Evolutionary conservation across 2,888 invertebrate species (phyloP), one percentile per base, ranked within the genome.

Genomic region (Zhuqinia jingwanae): DNA sequence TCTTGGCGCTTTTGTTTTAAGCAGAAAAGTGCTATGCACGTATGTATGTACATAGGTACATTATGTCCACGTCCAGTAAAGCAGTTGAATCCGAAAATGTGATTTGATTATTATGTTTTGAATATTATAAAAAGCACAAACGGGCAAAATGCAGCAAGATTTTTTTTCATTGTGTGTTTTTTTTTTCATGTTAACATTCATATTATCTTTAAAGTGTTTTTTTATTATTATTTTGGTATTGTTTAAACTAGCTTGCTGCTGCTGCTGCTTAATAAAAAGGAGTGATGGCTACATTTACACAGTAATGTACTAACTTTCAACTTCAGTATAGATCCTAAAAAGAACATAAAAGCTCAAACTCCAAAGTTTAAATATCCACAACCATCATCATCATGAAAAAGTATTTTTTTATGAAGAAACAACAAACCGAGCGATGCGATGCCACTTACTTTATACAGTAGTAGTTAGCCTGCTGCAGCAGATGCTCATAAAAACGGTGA

Each of bases 1-100:
- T 47, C n/a, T n/a, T n/a, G n/a, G n/a, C 27, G 82, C 47, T 82
- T 75, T 73, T 82, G 82, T 82, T 82, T 75, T 70, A 80, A 80
- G 50, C 56, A 80, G 68, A 8, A 70, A 47, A 68, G 36, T 68
- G n/a, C 53, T 25, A n/a, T n/a, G n/a, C n/a, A n/a, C n/a, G n/a
- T n/a, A n/a, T n/a, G n/a, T n/a, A n/a, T n/a, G n/a, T n/a, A n/a
- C n/a, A n/a, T n/a, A n/a, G n/a, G n/a, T n/a, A n/a, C n/a, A n/a
- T n/a, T n/a, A n/a, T n/a, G n/a, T n/a, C n/a, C n/a, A n/a, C n/a
- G 80, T 80, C 80, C 80, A 80, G 36, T 36, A 36, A 36, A 3
- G 5, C 45, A 68, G 20, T 27, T 53, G 2, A 60, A n/a, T n/a
- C n/a, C 11, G 20, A 63, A 15, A 45, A 79, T 65, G 78, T 27